phyloP scores from a whole-genome alignment of 2,113 vertebrate genomes.

The Archilochus colubris region DNA sequence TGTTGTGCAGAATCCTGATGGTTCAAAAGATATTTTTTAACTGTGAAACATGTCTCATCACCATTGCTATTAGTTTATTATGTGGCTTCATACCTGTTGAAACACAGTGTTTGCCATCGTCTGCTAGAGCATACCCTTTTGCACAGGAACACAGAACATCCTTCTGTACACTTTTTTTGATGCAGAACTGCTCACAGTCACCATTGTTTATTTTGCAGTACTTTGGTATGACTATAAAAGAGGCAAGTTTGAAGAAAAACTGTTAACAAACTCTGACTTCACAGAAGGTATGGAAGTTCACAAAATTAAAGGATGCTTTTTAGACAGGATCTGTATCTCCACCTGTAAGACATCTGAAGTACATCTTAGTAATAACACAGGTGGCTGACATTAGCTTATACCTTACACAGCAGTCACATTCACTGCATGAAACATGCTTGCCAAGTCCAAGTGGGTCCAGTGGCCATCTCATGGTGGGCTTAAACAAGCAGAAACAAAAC shows the following conservation, averaged over 20 bases:
- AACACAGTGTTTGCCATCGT: constrained; percentile 80
- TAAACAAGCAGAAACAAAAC: neutral
- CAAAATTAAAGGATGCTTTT: neutral
- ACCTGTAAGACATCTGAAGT: neutral
- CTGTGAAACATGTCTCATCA: neutral
- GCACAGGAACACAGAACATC: constrained; percentile 83
- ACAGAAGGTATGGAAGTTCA: neutral
- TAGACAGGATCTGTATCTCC: neutral
- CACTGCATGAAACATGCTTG: accelerated
- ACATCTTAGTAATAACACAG: neutral
- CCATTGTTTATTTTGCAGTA: constrained; percentile 89
- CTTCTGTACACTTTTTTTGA: constrained; percentile 18
- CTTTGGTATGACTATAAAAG: constrained; percentile 76
- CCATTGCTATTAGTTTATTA: neutral
- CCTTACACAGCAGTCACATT: neutral
- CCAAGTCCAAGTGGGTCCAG: neutral
- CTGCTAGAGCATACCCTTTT: constrained; percentile 81
- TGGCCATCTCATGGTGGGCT: neutral
- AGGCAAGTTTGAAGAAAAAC: neutral
- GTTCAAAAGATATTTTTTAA: neutral
- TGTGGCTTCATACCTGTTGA: constrained; percentile 75
- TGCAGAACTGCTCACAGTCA: constrained; percentile 90
- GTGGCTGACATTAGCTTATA: neutral
- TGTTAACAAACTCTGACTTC: neutral
- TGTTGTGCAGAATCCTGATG: neutral